These are phyloP conservation scores for Ageneiosus marmoratus DNA, from an alignment of 2,113 vertebrate species.

Conservation along the genomic window DNA sequence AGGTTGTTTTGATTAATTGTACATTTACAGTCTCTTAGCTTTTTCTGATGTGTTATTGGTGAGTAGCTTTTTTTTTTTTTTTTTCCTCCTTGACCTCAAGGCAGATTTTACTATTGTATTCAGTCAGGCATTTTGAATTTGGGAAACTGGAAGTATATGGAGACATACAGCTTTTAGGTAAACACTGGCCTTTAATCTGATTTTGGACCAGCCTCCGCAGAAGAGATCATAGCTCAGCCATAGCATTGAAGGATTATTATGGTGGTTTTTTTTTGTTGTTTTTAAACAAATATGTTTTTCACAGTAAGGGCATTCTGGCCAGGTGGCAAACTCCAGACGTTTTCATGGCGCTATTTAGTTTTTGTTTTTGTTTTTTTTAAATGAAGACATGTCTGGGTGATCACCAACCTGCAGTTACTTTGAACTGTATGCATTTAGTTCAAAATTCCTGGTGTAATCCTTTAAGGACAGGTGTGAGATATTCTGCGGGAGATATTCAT, in stretches of 20 bases:
- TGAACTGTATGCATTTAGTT: background rate
- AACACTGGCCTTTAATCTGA: slow-evolving; percentile 5
- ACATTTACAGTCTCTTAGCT: slow-evolving; percentile 2
- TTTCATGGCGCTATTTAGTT: background rate
- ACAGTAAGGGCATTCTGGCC: background rate
- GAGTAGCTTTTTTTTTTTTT: background rate
- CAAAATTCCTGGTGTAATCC: background rate
- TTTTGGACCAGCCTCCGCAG: background rate
- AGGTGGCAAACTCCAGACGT: background rate
- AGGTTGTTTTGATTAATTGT: background rate
- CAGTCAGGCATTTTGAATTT: background rate
- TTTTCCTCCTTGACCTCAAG: background rate
- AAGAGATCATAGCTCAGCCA: background rate
- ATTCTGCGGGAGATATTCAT: background rate
- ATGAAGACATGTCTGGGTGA: background rate
- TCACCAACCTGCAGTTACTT: background rate
- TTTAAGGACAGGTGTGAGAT: background rate
- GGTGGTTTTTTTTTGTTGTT: background rate
- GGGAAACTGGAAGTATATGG: slow-evolving; percentile 24
- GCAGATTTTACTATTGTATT: slow-evolving; percentile 1
- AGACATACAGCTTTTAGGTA: background rate
- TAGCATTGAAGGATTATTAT: background rate
- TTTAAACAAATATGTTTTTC: slow-evolving; percentile 5
- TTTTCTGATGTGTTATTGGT: background rate
- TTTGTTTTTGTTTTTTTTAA: background rate